Percentiles rank a stretch among this genome's conserved stretches.
These are phyloP conservation scores for Pampusana beccarii DNA, from an alignment of 2,113 vertebrate genomes.

Conservation along the genomic window DNA sequence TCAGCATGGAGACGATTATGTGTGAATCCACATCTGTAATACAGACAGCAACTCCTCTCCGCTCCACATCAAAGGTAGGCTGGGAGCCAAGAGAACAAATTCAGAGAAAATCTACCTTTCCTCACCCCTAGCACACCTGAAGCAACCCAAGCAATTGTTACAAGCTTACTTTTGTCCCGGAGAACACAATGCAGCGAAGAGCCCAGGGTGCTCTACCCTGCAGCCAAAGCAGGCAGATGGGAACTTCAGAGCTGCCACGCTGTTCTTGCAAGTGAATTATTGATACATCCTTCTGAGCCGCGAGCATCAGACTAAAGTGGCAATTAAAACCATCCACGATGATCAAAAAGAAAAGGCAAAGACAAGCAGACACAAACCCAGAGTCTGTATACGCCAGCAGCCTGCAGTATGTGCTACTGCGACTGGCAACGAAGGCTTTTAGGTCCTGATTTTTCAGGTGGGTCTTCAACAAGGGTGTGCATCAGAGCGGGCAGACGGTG, in stretches of 20 bases:
- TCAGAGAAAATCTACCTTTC: neutral
- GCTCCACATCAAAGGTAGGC: neutral
- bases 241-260: neutral
- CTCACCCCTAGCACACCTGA: neutral
- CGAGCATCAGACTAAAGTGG: neutral
- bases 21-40: neutral
- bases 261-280: conserved; percentile 14
- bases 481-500: neutral
- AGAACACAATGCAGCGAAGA: neutral
- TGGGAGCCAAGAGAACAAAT: neutral
- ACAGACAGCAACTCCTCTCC: neutral
- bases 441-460: neutral
- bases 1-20: neutral
- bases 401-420: accelerated
- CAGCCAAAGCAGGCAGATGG: conserved; percentile 23
- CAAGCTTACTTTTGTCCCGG: neutral
- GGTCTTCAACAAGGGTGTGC: neutral
- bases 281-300: neutral
- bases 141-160: neutral
- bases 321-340: neutral
- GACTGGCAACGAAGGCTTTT: neutral
- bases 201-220: neutral
- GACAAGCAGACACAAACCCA: neutral
- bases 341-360: neutral
- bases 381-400: neutral